Evolutionary conservation across 2,888 invertebrate genomes (phyloP).

Genomic region (Folsomia candida): DNA sequence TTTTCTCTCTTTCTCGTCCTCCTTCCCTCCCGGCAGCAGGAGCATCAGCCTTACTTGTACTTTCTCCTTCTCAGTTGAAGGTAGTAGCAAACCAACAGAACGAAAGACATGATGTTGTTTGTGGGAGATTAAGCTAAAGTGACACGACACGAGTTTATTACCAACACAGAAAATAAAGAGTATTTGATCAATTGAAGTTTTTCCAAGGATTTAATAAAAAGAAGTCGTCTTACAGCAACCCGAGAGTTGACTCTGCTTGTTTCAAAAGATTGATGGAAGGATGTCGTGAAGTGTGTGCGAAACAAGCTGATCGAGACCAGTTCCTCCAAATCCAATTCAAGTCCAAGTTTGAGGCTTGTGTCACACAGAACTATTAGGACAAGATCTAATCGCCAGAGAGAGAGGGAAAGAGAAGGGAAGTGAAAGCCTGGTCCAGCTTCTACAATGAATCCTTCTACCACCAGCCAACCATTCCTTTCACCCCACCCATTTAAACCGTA

Average conservation of each 20-base stretch:
- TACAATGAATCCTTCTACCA: constrained; percentile 1
- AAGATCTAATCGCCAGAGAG: constrained; percentile 39
- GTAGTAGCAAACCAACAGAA: not conserved
- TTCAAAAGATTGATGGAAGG: constrained; percentile 2
- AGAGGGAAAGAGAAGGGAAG: no score
- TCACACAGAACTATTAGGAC: constrained; percentile 35
- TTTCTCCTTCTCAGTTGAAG: not conserved
- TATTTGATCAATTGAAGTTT: constrained; percentile 20
- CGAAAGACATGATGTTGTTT: not conserved
- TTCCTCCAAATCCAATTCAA: constrained; percentile 40
- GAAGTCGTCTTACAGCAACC: not conserved
- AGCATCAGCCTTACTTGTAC: not conserved
- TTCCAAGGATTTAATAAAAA: constrained; percentile 17
- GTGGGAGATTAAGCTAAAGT: constrained; percentile 6
- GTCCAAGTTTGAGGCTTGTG: constrained; percentile 35
- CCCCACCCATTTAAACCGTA: not conserved
- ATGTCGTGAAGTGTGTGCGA: constrained; percentile 25
- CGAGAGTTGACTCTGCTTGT: not conserved
- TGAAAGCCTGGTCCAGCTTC: constrained; percentile 11
- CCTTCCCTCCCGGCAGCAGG: not conserved
- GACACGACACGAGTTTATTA: constrained; percentile 15
- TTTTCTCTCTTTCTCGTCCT: not conserved
- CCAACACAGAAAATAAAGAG: not conserved
- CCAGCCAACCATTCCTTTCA: no score
- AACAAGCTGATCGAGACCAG: constrained; percentile 29